Conservation (phyloP, 2,113 vertebrate species). For the Phalacrocorax pelagicus region DNA sequence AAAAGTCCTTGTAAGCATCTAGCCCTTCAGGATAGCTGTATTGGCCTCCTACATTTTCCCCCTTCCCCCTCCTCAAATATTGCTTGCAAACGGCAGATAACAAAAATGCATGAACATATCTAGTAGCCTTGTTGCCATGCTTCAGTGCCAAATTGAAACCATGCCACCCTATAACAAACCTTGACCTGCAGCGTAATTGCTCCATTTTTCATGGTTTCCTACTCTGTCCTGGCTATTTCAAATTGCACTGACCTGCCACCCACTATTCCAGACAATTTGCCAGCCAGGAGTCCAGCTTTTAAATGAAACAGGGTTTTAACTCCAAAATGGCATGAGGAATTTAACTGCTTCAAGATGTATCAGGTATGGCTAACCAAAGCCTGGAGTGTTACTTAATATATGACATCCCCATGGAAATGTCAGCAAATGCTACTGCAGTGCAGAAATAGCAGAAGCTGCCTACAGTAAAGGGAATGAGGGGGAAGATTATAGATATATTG, state of each 20-base stretch:
- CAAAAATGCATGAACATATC: not conserved
- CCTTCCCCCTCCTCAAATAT: not conserved
- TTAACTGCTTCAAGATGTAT: slow-evolving; percentile 37
- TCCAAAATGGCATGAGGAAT: not conserved
- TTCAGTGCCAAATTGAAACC: slow-evolving; percentile 56
- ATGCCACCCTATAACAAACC: slow-evolving; percentile 50
- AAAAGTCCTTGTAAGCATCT: not conserved
- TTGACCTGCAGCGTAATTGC: slow-evolving; percentile 60
- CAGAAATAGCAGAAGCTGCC: slow-evolving; percentile 50
- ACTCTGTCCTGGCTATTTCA: slow-evolving; percentile 31
- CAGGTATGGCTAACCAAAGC: slow-evolving; percentile 16
- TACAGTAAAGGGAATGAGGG: slow-evolving; percentile 8
- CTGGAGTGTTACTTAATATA: slow-evolving; percentile 63
- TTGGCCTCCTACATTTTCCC: not conserved
- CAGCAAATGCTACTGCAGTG: slow-evolving; percentile 67
- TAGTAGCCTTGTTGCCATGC: slow-evolving; percentile 6
- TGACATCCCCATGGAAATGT: slow-evolving; percentile 64
- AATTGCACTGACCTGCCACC: slow-evolving; percentile 35
- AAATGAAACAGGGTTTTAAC: not conserved
- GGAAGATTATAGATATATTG: not conserved
- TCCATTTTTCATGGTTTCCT: slow-evolving; percentile 60
- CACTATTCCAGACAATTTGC: slow-evolving; percentile 30
- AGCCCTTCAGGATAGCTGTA: not conserved
- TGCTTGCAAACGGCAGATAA: slow-evolving; percentile 7
- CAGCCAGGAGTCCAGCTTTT: slow-evolving; percentile 11